Conservation (phyloP, 2,797 vertebrate genomes). For the Hypotaenidia philippensis region DNA sequence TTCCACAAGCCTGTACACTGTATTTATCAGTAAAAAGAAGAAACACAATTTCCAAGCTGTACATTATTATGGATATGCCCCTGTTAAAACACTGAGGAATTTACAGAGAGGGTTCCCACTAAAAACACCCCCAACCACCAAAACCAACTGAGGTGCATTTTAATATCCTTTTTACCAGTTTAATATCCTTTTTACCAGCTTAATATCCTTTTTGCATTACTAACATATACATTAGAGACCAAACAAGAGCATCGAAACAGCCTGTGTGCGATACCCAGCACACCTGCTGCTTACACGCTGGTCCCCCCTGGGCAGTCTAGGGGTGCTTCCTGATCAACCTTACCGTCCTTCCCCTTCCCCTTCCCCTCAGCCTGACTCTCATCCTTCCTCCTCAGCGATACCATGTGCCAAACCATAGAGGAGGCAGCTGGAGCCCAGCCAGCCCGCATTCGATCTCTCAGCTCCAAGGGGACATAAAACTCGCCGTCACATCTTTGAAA, state of each 20-base stretch:
- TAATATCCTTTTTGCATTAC: no score
- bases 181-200: neutral
- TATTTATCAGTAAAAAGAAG: neutral
- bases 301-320: rapidly evolving
- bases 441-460: neutral
- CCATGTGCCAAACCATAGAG: neutral
- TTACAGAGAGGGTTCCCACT: neutral
- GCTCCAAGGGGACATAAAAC: neutral
- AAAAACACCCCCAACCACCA: neutral
- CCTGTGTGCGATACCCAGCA: rapidly evolving
- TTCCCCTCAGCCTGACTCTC: neutral
- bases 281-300: neutral
- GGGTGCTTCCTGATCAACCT: neutral
- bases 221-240: no score
- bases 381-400: neutral
- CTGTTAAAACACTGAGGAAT: neutral
- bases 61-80: neutral
- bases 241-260: neutral
- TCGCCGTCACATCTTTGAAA: neutral
- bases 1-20: neutral
- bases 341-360: neutral
- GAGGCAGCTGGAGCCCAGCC: neutral
- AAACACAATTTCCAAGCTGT: neutral
- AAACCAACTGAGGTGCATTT: neutral
- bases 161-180: neutral